Base-by-base conservation (phyloP, 2,888 invertebrate genomes). In the Meteorus cinctellus region DNA sequence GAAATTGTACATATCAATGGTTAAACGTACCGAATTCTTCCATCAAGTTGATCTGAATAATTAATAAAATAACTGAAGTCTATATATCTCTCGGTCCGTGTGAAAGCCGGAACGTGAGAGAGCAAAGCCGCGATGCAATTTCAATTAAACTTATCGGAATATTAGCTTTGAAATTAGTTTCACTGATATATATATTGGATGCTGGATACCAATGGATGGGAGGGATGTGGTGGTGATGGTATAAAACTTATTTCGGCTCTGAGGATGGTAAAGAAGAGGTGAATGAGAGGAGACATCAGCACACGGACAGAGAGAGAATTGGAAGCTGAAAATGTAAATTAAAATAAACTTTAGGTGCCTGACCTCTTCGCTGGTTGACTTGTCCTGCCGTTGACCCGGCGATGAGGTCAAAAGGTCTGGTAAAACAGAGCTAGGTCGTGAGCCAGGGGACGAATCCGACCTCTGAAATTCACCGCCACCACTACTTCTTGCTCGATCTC, bases 341-440 rank as follows among this genome's bases (percentile, higher is more conserved):
- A 60, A 70, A 70, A 67, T 34, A 71, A 77, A 80, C 79, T 77
- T 74, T 82, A 80, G 81, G 81, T 81, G 80, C 82, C 91, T 93
- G 92, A 98, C 98, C 96, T 98, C 98, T 91, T 98, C 98, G 89
- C 96, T 97, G 85, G 96, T 96, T 82, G 96, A 95, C 90, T 97
- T 97, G 91, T 98, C 98, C 89, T 95, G 96, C 72, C 97, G 92
- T 84, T 96, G 95, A 82, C 94, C 94, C 77, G 97, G 96, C 48
- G 96, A 96, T 82, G 96, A 96, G 88, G 97, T 98, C 82, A 98
- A 93, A 84, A 98, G 93, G 92, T 98, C 98, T 73, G 98, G 98
- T 83, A 98, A 92, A 75, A 98, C 98, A 74, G 96, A 96, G 91
- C 96, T 97, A 81, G 96, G 96, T 81, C 97, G 93, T 36, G 97